These are phyloP conservation scores for Diogma glabrata DNA, from an alignment of 2,888 invertebrate species.

Conservation along the genomic window DNA sequence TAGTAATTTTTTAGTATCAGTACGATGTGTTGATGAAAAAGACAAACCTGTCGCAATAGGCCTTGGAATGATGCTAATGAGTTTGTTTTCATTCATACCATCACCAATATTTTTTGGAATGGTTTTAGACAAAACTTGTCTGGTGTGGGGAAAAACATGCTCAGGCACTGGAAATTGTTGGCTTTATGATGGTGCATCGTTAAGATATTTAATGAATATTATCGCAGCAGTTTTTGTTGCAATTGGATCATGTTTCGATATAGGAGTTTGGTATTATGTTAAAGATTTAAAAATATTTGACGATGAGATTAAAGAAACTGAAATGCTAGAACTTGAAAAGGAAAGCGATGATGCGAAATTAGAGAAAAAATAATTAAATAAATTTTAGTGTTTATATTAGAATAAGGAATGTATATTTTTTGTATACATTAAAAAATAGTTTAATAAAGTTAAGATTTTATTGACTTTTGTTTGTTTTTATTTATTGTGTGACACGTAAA, in stretches of 20 bases:
- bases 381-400: background rate
- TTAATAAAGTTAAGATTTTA: background rate
- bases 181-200: slow-evolving; percentile 54
- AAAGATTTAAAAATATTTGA: slow-evolving; percentile 58
- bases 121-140: slow-evolving; percentile 49
- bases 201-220: slow-evolving; percentile 51
- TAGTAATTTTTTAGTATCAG: slow-evolving; percentile 48
- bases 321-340: slow-evolving; percentile 30
- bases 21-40: slow-evolving; percentile 57
- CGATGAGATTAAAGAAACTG: slow-evolving; percentile 40
- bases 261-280: slow-evolving; percentile 55
- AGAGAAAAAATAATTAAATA: slow-evolving; percentile 25
- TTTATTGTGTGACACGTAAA: too few relatives aligned
- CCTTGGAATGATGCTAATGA: slow-evolving; percentile 54
- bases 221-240: slow-evolving; percentile 52
- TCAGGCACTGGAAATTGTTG: slow-evolving; percentile 59
- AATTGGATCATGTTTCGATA: slow-evolving; percentile 52
- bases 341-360: slow-evolving; percentile 30
- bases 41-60: slow-evolving; percentile 64
- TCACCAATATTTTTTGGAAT: slow-evolving; percentile 66
- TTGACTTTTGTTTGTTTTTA: background rate
- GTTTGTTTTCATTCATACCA: slow-evolving; percentile 60
- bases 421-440: background rate
- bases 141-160: slow-evolving; percentile 64
- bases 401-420: background rate